Evolutionary conservation across 1,140 invertebrate species (phyloP).

Genomic region (Drosophila eugracilis): DNA sequence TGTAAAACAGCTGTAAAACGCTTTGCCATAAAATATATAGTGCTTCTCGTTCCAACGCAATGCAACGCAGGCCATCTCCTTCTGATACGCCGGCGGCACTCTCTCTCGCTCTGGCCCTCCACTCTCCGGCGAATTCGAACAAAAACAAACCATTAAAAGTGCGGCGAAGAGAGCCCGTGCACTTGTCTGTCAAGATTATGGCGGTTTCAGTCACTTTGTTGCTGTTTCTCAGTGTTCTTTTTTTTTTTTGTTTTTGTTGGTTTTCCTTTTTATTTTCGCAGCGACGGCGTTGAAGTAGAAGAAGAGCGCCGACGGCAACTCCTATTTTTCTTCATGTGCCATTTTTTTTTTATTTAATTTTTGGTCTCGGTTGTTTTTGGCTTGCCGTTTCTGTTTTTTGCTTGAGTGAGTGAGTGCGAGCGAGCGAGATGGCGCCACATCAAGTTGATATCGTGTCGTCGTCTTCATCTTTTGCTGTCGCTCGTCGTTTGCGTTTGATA

Average conservation of each 20-base stretch:
- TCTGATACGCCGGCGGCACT: conserved; percentile 12
- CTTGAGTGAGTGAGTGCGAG: conserved; percentile 48
- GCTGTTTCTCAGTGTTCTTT: neutral
- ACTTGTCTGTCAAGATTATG: conserved; percentile 83
- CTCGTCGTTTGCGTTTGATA: conserved; percentile 84
- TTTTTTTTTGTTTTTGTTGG: conserved; percentile 11
- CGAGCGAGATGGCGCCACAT: conserved; percentile 49
- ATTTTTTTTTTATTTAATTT: too few species aligned
- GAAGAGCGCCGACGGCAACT: conserved; percentile 72
- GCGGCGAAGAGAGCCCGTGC: conserved; percentile 52
- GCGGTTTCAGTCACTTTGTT: conserved; percentile 66
- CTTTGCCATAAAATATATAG: conserved; percentile 66
- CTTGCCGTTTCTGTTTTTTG: conserved; percentile 30
- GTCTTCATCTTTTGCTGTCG: conserved; percentile 84
- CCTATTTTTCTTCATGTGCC: conserved; percentile 81
- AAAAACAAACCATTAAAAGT: conserved; percentile 78
- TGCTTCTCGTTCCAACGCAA: conserved; percentile 21
- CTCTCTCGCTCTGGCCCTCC: conserved; percentile 34
- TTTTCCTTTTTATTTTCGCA: neutral
- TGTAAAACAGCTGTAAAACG: conserved; percentile 32
- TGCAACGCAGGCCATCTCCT: conserved; percentile 14
- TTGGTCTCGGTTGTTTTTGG: too few species aligned
- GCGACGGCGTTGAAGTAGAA: conserved; percentile 26
- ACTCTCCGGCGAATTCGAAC: conserved; percentile 73
- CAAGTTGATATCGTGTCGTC: conserved; percentile 81